phyloP scores from a whole-genome alignment of 2,888 invertebrate species.

The Drosophila demipolita region DNA sequence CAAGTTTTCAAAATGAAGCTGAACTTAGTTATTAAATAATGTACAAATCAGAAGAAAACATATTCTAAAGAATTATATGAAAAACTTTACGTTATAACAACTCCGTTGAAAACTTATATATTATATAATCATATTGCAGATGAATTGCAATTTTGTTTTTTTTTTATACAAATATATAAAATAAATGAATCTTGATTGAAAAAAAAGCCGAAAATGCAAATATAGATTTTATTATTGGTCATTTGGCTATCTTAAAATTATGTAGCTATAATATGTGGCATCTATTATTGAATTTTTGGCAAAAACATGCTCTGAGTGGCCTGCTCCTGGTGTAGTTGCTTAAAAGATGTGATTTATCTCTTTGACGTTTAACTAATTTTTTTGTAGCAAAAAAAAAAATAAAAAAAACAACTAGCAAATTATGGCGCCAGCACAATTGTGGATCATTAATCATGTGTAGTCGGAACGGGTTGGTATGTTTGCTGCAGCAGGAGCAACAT shows the following conservation, averaged over 20 bases:
- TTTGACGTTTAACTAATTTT: conserved; percentile 51
- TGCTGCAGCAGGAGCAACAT: conserved; percentile 50
- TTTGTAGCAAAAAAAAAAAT: conserved; percentile 39
- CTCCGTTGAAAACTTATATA: conserved; percentile 8
- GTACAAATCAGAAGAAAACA: conserved; percentile 30
- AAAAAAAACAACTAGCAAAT: conserved; percentile 29
- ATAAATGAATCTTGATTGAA: background rate
- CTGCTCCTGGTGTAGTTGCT: conserved; percentile 23
- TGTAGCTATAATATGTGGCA: background rate
- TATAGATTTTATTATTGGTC: background rate
- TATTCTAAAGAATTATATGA: conserved; percentile 26
- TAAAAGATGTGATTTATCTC: conserved; percentile 48
- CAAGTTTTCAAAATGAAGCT: conserved; percentile 38
- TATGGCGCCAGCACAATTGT: conserved; percentile 59
- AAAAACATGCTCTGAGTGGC: background rate
- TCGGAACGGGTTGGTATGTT: conserved; percentile 45
- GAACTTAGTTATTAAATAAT: conserved; percentile 21
- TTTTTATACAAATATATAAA: background rate
- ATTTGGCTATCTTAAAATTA: background rate
- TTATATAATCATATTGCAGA: conserved; percentile 20
- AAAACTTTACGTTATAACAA: conserved; percentile 4
- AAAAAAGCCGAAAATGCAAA: background rate
- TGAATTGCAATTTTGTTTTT: conserved; percentile 37
- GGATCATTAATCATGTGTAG: conserved; percentile 55
- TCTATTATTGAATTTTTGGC: background rate